Evolutionary conservation across 2,888 invertebrate species (phyloP), one percentile per base, ranked within the genome.

Genomic region (Tyria jacobaeae): DNA sequence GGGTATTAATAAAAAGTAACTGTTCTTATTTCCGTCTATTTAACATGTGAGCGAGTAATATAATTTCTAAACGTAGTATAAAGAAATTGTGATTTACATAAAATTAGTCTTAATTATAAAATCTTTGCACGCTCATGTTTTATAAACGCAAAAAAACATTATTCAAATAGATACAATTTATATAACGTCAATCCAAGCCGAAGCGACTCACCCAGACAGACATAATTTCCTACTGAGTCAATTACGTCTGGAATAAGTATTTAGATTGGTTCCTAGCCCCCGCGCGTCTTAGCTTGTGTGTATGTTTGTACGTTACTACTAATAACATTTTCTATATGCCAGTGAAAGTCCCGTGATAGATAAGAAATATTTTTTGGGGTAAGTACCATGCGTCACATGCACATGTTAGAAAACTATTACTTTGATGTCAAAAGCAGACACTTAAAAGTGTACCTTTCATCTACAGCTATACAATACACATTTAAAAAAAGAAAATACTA

Each of bases 141-240:
- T 69, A 57, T 68, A 61, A 24, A 75, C 44, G 48, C 39, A 55
- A 66, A 55, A 60, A 67, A 56, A 55, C 55, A 65, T 21, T 70
- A 62, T 70, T 71, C 62, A 74, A 73, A 77, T 70, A 73, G 68
- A 77, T 79, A 59, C 78, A 77, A 80, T 81, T 80, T 76, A 78
- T 80, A 78, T 80, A 81, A 71, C 75, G 80, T 73, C 78, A 80
- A 78, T 81, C 80, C 78, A 80, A 78, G 81, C 80, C 79, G 80
- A 77, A 83, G 74, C 81, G 70, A 73, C 74, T 80, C 76, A 79
- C 77, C 55, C 67, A 73, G 64, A 67, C 65, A 75, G 62, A 67
- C 78, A 75, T 79, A 79, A 87, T 89, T 86, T 89, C 84, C 89
- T 85, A 87, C 80, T 68, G 50, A 41, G 64, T 54, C 37, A 62